Conservation (phyloP, 2,113 vertebrate genomes). For the Tretioscincus oriximinensis region DNA sequence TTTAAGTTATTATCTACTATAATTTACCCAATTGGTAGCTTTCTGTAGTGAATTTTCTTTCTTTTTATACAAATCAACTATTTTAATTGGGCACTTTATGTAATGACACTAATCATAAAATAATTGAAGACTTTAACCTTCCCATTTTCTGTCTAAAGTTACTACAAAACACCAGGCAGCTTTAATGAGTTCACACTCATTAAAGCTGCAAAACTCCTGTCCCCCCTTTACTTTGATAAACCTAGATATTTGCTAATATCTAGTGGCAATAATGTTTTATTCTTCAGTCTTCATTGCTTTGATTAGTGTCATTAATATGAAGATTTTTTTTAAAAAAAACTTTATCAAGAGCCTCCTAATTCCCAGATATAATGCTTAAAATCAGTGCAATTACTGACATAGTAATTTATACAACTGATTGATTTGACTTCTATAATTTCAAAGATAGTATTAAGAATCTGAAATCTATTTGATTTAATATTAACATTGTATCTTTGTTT, state of each 20-base stretch:
- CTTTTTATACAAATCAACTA: background rate
- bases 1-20: background rate
- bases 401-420: background rate
- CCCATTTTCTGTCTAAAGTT: no score
- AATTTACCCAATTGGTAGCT: background rate
- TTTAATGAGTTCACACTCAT: no score
- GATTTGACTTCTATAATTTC: background rate
- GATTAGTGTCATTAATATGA: background rate
- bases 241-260: background rate
- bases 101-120: conserved; percentile 8
- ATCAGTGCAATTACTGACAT: background rate
- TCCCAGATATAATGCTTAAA: background rate
- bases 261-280: background rate
- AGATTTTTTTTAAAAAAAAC: background rate
- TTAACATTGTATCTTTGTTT: background rate
- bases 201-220: no score
- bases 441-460: background rate
- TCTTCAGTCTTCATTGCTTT: background rate
- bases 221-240: no score
- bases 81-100: background rate
- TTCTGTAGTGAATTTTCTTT: background rate
- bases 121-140: background rate
- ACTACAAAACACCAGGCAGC: no score
- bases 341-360: background rate
- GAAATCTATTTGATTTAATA: background rate